Evolutionary conservation across 2,888 invertebrate species (phyloP), one percentile per base, ranked within the genome.

Genomic region (Calameuta idolon): DNA sequence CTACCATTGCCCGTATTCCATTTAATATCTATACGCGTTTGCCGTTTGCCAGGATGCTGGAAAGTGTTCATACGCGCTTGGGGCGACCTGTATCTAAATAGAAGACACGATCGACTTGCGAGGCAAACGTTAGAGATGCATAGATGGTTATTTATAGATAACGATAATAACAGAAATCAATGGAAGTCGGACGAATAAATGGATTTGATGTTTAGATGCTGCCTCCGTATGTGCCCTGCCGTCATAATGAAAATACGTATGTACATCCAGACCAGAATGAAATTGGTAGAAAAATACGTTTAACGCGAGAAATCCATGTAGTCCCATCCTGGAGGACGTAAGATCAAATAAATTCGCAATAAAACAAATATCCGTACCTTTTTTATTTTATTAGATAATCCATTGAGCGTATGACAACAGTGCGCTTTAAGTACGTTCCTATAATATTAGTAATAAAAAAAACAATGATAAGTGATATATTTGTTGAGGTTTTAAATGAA

Each of bases 171-270:
- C 35, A 69, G 31, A 77, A 37, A 74, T 69, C 68, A 83, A 84
- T 83, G 80, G 82, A 80, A 84, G 82, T 82, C 83, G 81, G 84
- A 85, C 79, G 84, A 88, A 88, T 87, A 86, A 87, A 87, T 86
- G 86, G 86, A 88, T 88, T 89, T 87, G 87, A 88, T 89, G 87
- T 88, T 88, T 86, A 88, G 85, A 86, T 80, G 83, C 84, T 87
- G 88, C 85, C 86, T 86, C 83, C 81, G 82, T 83, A 83, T 85
- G 85, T 85, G 83, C 82, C 85, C 85, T 83, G 79, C 81, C 82
- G 80, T 82, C 83, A 76, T 83, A 76, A 78, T 79, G 80, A 83
- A 80, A 69, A 83, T 82, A 81, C 12, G 34, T 82, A 81, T 5
- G 34, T 71, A 71, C 55, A 55, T 55, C 55, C 55, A 55, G 15